These are phyloP conservation scores for Eremobia ochroleuca DNA, from an alignment of 2,888 invertebrate species.

Conservation along the genomic window DNA sequence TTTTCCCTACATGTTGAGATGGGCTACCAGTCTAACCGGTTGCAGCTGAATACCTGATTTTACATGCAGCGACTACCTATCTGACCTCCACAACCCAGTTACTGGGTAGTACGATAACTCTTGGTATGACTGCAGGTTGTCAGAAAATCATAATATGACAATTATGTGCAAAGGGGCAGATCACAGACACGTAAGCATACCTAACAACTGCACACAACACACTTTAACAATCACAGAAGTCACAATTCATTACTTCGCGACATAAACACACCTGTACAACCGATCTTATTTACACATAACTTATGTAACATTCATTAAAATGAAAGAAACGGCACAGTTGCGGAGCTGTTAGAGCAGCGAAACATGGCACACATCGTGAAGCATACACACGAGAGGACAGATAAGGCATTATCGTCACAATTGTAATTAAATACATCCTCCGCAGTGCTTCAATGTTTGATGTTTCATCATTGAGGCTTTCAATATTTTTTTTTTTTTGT, in stretches of 20 bases:
- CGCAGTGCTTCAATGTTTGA: constrained; percentile 58
- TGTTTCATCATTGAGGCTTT: constrained; percentile 59
- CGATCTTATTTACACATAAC: constrained; percentile 25
- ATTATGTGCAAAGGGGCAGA: constrained; percentile 33
- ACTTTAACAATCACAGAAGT: constrained; percentile 1
- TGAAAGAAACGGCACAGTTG: constrained; percentile 11
- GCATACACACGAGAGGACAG: constrained; percentile 48
- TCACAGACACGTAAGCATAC: constrained; percentile 47
- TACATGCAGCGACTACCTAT: neutral
- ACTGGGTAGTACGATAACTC: neutral
- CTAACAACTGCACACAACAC: constrained; percentile 2
- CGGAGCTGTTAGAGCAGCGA: neutral
- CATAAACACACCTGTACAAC: constrained; percentile 15
- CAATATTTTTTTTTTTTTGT: constrained; percentile 22
- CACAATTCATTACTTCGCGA: constrained; percentile 15
- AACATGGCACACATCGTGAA: constrained; percentile 21
- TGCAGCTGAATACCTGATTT: neutral
- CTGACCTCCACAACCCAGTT: neutral
- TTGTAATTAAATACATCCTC: constrained; percentile 75
- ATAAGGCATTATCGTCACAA: constrained; percentile 73
- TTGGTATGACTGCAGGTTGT: neutral
- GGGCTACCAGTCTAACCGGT: neutral
- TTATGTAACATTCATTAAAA: constrained; percentile 26
- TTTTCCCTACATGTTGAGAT: neutral
- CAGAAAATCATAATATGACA: neutral